Base-by-base conservation (phyloP, 2,888 invertebrate genomes). In the Epinotia nisella region DNA sequence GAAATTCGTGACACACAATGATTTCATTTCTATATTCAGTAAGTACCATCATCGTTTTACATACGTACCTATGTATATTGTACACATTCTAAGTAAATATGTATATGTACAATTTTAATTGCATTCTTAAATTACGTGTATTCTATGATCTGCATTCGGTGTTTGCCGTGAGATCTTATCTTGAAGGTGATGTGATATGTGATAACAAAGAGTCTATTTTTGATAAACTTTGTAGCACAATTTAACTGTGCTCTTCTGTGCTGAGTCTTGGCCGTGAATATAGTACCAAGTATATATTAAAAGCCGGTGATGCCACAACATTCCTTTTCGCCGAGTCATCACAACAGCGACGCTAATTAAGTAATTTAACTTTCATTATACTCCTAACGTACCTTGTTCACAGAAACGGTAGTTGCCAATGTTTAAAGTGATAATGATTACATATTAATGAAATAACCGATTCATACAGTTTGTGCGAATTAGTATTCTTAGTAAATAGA, bases 11-110 rank as follows among this genome's bases (percentile, higher is more conserved):
- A 68, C 56, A 51, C 45, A 45, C 29, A 58, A 73, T 73, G 73
- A 73, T 73, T 73, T 73, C 73, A 69, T 73, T 58, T 69, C 73
- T 73, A 73, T 73, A 73, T 73, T 73, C 68, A 62, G 68, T 35
- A 56, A 55, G 39, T 61, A 73, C 62, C 64, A 62, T 53, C 49
- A 39, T 69, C 62, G 39, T 10, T 45, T 62, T 49, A 49, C n/a
- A 49, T 68, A 58, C 21, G 21, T 71, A 53, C 59, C 29, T 62
- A 62, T 45, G 17, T 41, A 15, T n/a, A 21, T 49, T 49, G 49
- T n/a, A 71, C 53, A 53, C 59, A 51, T 5, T 39, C 41, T 24
- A 56, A 56, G 17, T 66, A 41, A 71, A 65, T 39, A 59, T 15
- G 45, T 49, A 65, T 56, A 21, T 19, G n/a, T 39, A 59, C 24